These are phyloP conservation scores for Cyrtorhinus lividipennis DNA, from an alignment of 1,140 invertebrate genomes.

Conservation along the genomic window DNA sequence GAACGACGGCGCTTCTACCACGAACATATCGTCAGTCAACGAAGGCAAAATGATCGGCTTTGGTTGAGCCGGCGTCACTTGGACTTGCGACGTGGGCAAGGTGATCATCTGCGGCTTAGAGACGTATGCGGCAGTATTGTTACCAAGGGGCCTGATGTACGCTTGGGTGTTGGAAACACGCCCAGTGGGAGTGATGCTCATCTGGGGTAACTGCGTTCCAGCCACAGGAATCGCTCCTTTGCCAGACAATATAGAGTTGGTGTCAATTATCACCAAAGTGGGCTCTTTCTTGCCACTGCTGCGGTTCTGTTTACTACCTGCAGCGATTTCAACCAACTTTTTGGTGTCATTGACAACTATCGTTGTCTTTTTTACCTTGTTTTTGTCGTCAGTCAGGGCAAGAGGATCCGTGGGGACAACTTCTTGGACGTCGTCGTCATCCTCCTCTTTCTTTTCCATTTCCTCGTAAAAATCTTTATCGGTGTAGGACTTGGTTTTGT, in stretches of 20 bases:
- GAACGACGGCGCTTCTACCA: constrained; percentile 78
- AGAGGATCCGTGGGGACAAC: constrained; percentile 36
- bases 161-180: background rate
- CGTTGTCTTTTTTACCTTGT: constrained; percentile 36
- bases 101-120: constrained; percentile 6
- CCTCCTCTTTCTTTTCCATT: constrained; percentile 19
- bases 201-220: constrained; percentile 23
- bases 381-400: constrained; percentile 35
- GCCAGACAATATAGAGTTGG: constrained; percentile 51
- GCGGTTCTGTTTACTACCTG: constrained; percentile 33
- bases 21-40: constrained; percentile 77
- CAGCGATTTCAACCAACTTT: constrained; percentile 51
- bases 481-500: constrained; percentile 42
- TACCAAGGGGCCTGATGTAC: background rate
- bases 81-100: constrained; percentile 26
- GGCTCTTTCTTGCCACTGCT: constrained; percentile 46
- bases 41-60: constrained; percentile 49
- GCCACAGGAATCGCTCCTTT: constrained; percentile 43
- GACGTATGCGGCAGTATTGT: constrained; percentile 5
- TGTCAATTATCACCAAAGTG: constrained; percentile 62
- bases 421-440: constrained; percentile 34
- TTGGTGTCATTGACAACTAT: constrained; percentile 61
- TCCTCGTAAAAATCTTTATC: constrained; percentile 42
- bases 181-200: constrained; percentile 20
- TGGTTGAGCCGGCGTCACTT: constrained; percentile 33